Conservation (phyloP, 2,888 invertebrate genomes). For the Ophioninae sp. region DNA sequence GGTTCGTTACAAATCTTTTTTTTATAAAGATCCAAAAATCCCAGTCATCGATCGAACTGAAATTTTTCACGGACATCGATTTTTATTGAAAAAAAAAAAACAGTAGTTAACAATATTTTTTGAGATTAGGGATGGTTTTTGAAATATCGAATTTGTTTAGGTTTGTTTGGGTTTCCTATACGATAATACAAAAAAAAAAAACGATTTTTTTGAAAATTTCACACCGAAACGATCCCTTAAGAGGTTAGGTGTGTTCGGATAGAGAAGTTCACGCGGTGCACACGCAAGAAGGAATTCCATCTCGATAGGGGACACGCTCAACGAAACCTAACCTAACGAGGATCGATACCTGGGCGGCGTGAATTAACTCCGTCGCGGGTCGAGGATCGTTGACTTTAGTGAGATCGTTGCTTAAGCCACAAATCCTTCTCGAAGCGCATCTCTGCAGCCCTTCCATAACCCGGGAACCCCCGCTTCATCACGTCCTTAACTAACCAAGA, state of each 20-base stretch:
- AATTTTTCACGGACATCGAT: too few species aligned
- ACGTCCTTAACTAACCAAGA: constrained; percentile 27
- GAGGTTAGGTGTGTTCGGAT: neutral
- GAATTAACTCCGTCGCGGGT: constrained; percentile 53
- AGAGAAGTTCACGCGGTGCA: constrained; percentile 23
- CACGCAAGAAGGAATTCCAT: constrained; percentile 39
- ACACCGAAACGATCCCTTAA: too few species aligned
- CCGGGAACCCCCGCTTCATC: constrained; percentile 17
- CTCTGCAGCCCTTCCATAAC: constrained; percentile 10
- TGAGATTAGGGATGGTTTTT: too few species aligned
- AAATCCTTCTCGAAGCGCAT: constrained; percentile 44
- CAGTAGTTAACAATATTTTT: neutral
- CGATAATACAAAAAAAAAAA: too few species aligned
- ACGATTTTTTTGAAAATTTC: too few species aligned
- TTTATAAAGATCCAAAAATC: too few species aligned
- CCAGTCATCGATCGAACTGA: too few species aligned
- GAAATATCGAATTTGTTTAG: too few species aligned
- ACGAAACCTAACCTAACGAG: constrained; percentile 46
- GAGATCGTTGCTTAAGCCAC: constrained; percentile 60
- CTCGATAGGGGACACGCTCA: constrained; percentile 4
- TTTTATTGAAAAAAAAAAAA: neutral
- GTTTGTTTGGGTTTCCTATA: too few species aligned
- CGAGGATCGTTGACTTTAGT: constrained; percentile 61
- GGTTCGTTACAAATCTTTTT: neutral
- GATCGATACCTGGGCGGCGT: constrained; percentile 57